These are phyloP conservation scores for Pocillopora meandrina DNA, from an alignment of 92 coral and sea anemone genomes.

Conservation along the genomic window DNA sequence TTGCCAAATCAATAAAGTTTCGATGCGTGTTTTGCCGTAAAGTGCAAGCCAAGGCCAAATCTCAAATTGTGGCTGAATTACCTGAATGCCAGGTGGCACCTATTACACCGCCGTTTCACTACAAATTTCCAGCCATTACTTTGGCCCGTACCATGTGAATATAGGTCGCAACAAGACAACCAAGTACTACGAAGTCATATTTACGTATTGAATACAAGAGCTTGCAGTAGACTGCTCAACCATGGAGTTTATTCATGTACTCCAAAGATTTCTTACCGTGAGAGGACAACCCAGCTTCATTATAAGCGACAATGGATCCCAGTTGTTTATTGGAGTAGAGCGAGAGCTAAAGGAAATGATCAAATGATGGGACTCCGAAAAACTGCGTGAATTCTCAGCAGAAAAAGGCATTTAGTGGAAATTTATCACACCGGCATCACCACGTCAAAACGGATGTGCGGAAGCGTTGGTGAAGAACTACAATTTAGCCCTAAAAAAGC, in stretches of 20 bases:
- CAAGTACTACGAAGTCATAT: constrained; percentile 63
- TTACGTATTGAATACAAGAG: constrained; percentile 63
- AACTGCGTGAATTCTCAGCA: constrained; percentile 48
- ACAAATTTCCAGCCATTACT: constrained; percentile 62
- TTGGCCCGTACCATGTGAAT: constrained; percentile 59
- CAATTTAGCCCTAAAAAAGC: constrained; percentile 55
- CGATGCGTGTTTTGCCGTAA: constrained; percentile 50
- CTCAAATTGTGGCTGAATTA: constrained; percentile 54
- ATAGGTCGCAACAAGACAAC: constrained; percentile 58
- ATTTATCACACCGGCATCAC: constrained; percentile 57
- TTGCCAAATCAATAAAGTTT: constrained; percentile 49
- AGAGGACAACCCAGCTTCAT: constrained; percentile 62
- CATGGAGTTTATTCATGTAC: constrained; percentile 65
- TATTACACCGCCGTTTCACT: constrained; percentile 59
- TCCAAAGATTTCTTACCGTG: constrained; percentile 59
- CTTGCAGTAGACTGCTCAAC: constrained; percentile 61
- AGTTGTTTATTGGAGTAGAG: constrained; percentile 59
- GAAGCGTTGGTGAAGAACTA: constrained; percentile 65
- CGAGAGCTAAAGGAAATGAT: constrained; percentile 53
- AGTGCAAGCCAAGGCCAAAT: constrained; percentile 35
- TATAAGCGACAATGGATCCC: constrained; percentile 67
- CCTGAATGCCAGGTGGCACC: constrained; percentile 48
- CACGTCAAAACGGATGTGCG: constrained; percentile 68
- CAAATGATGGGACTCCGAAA: constrained; percentile 31
- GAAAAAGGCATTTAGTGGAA: constrained; percentile 61